Evolutionary conservation across 2,113 vertebrate species (phyloP), one percentile per base, ranked within the genome.

Genomic region (Carassius carassius): DNA sequence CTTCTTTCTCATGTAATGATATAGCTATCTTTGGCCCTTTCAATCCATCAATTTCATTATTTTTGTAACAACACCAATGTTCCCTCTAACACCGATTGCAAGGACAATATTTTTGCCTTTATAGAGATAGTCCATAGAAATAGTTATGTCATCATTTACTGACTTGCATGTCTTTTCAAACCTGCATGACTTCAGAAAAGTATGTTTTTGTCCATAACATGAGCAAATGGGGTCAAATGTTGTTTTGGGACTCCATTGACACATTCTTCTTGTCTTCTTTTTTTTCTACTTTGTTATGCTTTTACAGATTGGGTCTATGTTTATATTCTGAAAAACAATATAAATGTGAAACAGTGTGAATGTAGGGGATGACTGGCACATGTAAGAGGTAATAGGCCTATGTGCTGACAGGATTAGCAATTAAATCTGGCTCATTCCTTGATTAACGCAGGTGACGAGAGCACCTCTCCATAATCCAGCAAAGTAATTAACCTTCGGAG

Each of bases 1-100:
- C 23, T 73, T 16, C 41, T 77, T 77, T 82, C 44, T 3, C 54
- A 44, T 82, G 29, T 67, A 83, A 82, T 74, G 73, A 87, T 75
- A 44, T 37, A 67, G 32, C 41, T 51, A 73, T 70, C 67, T 25
- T 51, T 82, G 21, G 51, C 73, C 54, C 70, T 81, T 79, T 78
- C 83, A 32, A 73, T 78, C 65, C 32, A 14, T 29, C 35, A 21
- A 16, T 85, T 85, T 87, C 79, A 85, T 85, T 84, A 87, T 84
- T 84, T 81, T 49, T 69, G 19, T 54, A 67, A 69, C 35, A 63
- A 41, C 60, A 54, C 25, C 35, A 62, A 54, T 32, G 12, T 76
- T 78, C 62, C 23, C 51, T 85, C 29, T 21, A 69, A 32, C 35
- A 3, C 37, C 32, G 56, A 75, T 29, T 29, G 7, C 58, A 29